phyloP scores from a whole-genome alignment of 92 coral and sea anemone genomes.

The Ricordea florida region DNA sequence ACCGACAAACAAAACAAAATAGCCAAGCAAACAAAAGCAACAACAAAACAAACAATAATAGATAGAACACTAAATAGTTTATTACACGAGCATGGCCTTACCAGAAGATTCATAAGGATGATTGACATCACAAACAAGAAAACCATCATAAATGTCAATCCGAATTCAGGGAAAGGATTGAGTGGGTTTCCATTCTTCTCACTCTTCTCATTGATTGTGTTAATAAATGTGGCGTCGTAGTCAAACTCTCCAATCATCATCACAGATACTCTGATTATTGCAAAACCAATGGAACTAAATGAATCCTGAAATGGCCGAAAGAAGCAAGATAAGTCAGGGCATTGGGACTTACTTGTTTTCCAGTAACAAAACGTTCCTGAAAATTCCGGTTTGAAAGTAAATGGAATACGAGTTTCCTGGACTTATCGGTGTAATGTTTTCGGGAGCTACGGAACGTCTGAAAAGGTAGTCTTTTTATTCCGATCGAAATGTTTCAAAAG shows the following conservation, averaged over 20 bases:
- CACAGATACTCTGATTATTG: slow-evolving; percentile 78
- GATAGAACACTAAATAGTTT: too few relatives aligned
- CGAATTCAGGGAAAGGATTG: slow-evolving; percentile 73
- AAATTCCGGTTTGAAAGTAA: too few relatives aligned
- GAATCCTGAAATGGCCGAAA: slow-evolving; percentile 49
- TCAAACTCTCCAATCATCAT: slow-evolving; percentile 93
- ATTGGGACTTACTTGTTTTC: background rate
- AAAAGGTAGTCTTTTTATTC: too few relatives aligned
- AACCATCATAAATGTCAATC: slow-evolving; percentile 48
- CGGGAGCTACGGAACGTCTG: too few relatives aligned
- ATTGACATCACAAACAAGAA: slow-evolving; percentile 81
- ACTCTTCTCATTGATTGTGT: slow-evolving; percentile 1
- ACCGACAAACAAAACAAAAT: too few relatives aligned
- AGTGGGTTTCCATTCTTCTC: slow-evolving; percentile 38
- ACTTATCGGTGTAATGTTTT: too few relatives aligned
- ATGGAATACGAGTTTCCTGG: too few relatives aligned
- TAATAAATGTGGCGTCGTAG: slow-evolving; percentile 63
- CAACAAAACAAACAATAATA: too few relatives aligned
- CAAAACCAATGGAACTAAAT: slow-evolving; percentile 31
- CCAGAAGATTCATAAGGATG: slow-evolving; percentile 82
- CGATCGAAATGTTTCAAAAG: too few relatives aligned
- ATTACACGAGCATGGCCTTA: too few relatives aligned
- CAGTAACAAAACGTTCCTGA: background rate
- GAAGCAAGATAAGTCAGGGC: background rate
- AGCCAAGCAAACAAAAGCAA: too few relatives aligned